Evolutionary conservation across 1,140 invertebrate species (phyloP).

Genomic region (Diorhabda elongata): DNA sequence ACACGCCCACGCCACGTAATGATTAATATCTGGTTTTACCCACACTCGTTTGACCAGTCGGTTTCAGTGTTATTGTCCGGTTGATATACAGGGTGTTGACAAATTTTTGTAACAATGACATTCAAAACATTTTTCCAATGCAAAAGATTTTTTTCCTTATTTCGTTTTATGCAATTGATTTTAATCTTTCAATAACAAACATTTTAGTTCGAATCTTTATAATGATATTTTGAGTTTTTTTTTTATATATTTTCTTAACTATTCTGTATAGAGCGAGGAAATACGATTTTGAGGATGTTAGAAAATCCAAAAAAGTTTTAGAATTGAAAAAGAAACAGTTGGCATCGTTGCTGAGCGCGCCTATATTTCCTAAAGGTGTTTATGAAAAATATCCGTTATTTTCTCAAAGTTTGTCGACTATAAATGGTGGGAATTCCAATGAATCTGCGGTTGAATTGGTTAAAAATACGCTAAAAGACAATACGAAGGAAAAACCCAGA

Average conservation of each 20-base stretch:
- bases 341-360: constrained; percentile 54
- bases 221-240: too few species aligned
- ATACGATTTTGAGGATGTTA: constrained; percentile 46
- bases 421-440: constrained; percentile 31
- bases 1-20: too few species aligned
- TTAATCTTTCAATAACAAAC: too few species aligned
- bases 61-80: too few species aligned
- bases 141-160: too few species aligned
- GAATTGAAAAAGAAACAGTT: constrained; percentile 58
- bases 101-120: too few species aligned
- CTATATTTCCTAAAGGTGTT: constrained; percentile 64
- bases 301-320: constrained; percentile 43
- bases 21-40: too few species aligned
- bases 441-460: constrained; percentile 55
- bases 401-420: constrained; percentile 17
- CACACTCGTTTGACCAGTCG: too few species aligned
- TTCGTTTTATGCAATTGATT: too few species aligned
- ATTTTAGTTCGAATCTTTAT: too few species aligned
- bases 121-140: too few species aligned
- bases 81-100: too few species aligned
- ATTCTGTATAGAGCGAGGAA: constrained; percentile 25
- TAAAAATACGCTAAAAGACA: constrained; percentile 50
- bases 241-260: constrained; percentile 12
- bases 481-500: constrained; percentile 19
- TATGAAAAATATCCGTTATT: constrained; percentile 61